Conservation (phyloP, 1,140 invertebrate genomes). For the Calephelis virginiensis region DNA sequence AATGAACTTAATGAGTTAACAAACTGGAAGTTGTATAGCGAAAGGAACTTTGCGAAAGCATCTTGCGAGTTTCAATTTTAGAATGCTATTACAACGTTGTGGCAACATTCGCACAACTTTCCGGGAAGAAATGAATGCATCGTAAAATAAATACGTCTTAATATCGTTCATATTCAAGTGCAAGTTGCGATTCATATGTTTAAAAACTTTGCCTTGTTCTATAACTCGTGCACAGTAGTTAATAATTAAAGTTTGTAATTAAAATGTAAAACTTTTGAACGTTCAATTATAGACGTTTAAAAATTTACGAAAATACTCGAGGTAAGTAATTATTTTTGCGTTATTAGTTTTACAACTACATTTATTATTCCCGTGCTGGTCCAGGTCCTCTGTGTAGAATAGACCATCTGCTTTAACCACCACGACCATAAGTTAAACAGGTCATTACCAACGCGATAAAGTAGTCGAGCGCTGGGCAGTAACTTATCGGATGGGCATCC, state of each 20-base stretch:
- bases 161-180: constrained; percentile 32
- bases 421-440: too few relatives aligned
- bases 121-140: constrained; percentile 51
- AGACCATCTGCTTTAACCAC: too few relatives aligned
- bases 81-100: constrained; percentile 53
- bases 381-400: too few relatives aligned
- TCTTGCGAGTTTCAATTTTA: constrained; percentile 62
- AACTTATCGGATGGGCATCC: too few relatives aligned
- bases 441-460: too few relatives aligned
- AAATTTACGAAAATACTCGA: too few relatives aligned
- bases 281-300: too few relatives aligned
- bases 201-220: constrained; percentile 24
- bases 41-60: constrained; percentile 54
- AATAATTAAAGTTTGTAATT: neutral
- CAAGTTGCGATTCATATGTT: constrained; percentile 15
- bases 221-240: neutral
- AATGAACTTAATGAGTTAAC: constrained; percentile 72
- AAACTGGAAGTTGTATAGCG: constrained; percentile 55
- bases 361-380: too few relatives aligned
- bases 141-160: constrained; percentile 52
- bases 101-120: constrained; percentile 46
- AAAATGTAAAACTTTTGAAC: neutral
- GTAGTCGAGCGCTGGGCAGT: too few relatives aligned
- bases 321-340: too few relatives aligned
- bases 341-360: too few relatives aligned